A percentile compares a stretch with the other conserved stretches of the same genome.
phyloP scores from a whole-genome alignment of 2,888 invertebrate species.

The Drosophila prostipennis region DNA sequence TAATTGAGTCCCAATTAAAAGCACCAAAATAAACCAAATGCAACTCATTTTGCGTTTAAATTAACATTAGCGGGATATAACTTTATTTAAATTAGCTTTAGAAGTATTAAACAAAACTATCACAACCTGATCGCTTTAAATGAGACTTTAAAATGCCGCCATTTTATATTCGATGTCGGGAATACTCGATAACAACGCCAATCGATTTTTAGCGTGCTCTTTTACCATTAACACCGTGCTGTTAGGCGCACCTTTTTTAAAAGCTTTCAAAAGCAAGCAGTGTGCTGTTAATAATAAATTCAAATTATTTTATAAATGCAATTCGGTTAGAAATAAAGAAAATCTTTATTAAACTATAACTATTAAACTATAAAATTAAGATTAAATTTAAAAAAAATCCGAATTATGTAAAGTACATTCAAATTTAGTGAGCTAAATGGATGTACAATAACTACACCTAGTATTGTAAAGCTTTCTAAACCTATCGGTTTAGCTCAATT shows the following conservation, averaged over 20 bases:
- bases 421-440: too few relatives aligned
- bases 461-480: too few relatives aligned
- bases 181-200: background rate
- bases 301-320: too few relatives aligned
- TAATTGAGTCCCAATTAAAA: constrained; percentile 23
- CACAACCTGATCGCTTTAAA: background rate
- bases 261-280: background rate
- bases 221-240: background rate
- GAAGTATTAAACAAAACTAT: background rate
- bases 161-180: background rate
- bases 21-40: background rate
- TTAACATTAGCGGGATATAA: background rate
- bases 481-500: too few relatives aligned
- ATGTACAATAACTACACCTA: too few relatives aligned
- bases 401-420: too few relatives aligned
- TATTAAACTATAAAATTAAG: too few relatives aligned
- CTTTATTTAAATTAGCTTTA: background rate
- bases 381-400: too few relatives aligned
- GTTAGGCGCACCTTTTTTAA: background rate
- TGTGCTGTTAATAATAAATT: background rate
- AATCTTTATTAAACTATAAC: too few relatives aligned
- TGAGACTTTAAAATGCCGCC: constrained; percentile 1
- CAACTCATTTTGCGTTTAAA: constrained; percentile 14
- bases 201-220: background rate
- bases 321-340: too few relatives aligned